phyloP scores from a whole-genome alignment of 2,888 invertebrate species.

The Bombyx huttoni region DNA sequence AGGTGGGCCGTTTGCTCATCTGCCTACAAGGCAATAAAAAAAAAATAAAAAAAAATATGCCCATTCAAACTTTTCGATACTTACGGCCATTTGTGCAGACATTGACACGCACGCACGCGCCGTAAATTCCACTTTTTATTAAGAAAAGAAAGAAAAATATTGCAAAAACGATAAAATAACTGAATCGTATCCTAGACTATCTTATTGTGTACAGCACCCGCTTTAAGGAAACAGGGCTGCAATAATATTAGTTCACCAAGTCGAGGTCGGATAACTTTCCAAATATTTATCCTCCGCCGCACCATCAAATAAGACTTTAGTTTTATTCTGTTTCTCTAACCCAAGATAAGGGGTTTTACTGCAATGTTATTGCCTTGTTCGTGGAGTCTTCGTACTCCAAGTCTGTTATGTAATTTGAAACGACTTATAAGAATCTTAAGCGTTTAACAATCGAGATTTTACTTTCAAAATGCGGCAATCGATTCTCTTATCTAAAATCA shows the following conservation, averaged over 20 bases:
- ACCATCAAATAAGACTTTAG: neutral
- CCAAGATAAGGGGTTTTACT: neutral
- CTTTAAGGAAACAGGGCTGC: neutral
- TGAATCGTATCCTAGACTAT: neutral
- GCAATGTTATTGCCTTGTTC: neutral
- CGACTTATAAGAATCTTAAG: neutral
- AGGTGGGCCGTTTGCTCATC: too few relatives aligned
- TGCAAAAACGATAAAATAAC: neutral
- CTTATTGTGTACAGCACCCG: neutral
- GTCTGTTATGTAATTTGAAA: neutral
- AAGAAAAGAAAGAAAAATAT: too few relatives aligned
- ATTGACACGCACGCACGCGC: too few relatives aligned
- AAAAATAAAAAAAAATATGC: too few relatives aligned
- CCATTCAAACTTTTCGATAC: too few relatives aligned
- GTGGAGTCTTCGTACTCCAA: neutral
- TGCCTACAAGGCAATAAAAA: too few relatives aligned
- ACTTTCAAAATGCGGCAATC: neutral
- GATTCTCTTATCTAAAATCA: too few relatives aligned
- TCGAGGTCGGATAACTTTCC: neutral
- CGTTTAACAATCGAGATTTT: neutral
- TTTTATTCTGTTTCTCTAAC: neutral
- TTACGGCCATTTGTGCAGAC: too few relatives aligned
- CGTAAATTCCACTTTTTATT: too few relatives aligned
- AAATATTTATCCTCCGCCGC: slow-evolving; percentile 1
- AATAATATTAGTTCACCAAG: slow-evolving; percentile 1